Percentiles rank a stretch among this genome's conserved stretches.
These are phyloP conservation scores for Gyps fulvus DNA, from an alignment of 2,113 vertebrate genomes.

Conservation along the genomic window DNA sequence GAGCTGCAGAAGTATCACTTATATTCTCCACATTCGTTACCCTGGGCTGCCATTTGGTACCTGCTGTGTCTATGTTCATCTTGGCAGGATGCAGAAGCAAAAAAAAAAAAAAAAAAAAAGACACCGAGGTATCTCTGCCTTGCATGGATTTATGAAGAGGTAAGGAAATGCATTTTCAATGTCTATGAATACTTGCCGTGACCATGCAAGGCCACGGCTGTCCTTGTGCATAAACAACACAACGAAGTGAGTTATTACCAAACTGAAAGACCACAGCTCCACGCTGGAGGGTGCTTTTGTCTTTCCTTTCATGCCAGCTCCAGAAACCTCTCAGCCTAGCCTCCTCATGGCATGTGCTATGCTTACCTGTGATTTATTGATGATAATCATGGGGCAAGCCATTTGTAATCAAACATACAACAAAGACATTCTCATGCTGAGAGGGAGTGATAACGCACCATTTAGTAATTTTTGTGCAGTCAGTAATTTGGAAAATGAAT, in stretches of 20 bases:
- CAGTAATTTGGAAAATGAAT: slow-evolving; percentile 83
- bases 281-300: slow-evolving; percentile 3
- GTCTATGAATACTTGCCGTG: not conserved
- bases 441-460: slow-evolving; percentile 81
- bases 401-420: slow-evolving; percentile 80
- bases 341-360: slow-evolving; percentile 34
- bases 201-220: not conserved
- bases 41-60: not conserved
- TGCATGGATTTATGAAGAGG: slow-evolving; percentile 27
- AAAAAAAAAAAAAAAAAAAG: not conserved
- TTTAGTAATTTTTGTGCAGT: slow-evolving; percentile 80
- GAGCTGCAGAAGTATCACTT: not conserved
- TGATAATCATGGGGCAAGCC: slow-evolving; percentile 73
- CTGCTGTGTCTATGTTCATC: not conserved
- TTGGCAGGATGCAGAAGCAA: not conserved
- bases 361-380: slow-evolving; percentile 82
- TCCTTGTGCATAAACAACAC: not conserved
- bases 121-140: not conserved
- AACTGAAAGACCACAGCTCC: not conserved
- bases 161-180: slow-evolving; percentile 4
- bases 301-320: slow-evolving; percentile 19
- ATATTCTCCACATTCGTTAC: not conserved
- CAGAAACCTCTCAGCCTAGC: slow-evolving; percentile 24
- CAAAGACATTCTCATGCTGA: slow-evolving; percentile 77
- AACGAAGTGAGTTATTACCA: not conserved